A percentile compares a stretch with the other conserved stretches of the same genome.
phyloP scores from a whole-genome alignment of 2,888 invertebrate species.

The Pachymerium ferrugineum region DNA sequence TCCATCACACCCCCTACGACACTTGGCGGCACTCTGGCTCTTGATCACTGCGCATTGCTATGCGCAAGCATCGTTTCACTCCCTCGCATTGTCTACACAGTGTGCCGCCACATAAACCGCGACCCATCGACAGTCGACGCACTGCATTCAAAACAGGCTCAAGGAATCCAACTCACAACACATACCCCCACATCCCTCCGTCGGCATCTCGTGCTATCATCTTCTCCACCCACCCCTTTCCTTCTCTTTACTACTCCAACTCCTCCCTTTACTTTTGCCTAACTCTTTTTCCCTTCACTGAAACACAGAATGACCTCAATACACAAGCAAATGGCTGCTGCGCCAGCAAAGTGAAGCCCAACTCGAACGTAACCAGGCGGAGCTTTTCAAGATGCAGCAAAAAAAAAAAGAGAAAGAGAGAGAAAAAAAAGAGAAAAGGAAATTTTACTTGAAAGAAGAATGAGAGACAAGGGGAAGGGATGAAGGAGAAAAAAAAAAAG shows the following conservation, averaged over 20 bases:
- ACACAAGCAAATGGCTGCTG: conserved; percentile 22
- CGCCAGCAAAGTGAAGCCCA: conserved; percentile 20
- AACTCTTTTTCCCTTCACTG: conserved; percentile 22
- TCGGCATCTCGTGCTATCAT: conserved; percentile 24
- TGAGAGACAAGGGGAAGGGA: not conserved
- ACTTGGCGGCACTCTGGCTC: conserved; percentile 19
- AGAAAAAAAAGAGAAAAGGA: not conserved
- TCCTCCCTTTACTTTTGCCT: conserved; percentile 3
- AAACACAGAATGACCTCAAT: conserved; percentile 25
- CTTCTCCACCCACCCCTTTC: not conserved
- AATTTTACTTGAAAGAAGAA: not conserved
- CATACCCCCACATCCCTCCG: not conserved
- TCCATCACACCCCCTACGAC: conserved; percentile 23
- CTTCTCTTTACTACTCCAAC: not conserved
- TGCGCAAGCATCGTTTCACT: conserved; percentile 27
- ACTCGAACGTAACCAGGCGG: conserved; percentile 23
- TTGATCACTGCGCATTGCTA: conserved; percentile 24
- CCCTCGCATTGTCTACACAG: conserved; percentile 27
- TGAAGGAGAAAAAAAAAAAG: too few relatives aligned
- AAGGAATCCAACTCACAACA: not conserved
- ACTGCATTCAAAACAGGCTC: conserved; percentile 22
- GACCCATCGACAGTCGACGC: conserved; percentile 27
- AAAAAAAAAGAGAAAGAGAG: not conserved
- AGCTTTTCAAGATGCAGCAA: conserved; percentile 5
- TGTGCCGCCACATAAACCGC: conserved; percentile 27